phyloP scores from a whole-genome alignment of 2,888 invertebrate species.

The Rhorus exstirpatorius region DNA sequence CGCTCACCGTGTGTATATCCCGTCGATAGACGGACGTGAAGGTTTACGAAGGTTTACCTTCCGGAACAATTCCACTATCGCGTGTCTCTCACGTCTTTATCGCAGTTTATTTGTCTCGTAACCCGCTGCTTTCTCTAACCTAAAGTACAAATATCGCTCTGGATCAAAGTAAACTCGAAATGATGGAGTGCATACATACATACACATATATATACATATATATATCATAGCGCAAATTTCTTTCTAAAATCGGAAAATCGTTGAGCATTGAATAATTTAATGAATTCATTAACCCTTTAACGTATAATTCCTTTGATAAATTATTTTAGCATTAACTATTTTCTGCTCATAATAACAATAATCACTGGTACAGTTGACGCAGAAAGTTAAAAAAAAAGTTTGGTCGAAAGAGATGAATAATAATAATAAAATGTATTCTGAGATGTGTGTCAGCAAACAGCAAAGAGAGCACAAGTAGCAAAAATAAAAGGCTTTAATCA shows the following conservation, averaged over 20 bases:
- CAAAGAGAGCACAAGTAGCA: too few relatives aligned
- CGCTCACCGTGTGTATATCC: conserved; percentile 2
- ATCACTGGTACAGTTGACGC: too few relatives aligned
- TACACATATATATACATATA: background rate
- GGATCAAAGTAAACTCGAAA: conserved; percentile 31
- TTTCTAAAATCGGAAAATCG: too few relatives aligned
- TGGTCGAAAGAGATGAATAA: background rate
- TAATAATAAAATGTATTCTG: background rate
- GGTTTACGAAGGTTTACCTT: conserved; percentile 60
- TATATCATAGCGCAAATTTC: too few relatives aligned
- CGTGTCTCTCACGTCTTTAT: conserved; percentile 59
- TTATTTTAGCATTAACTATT: too few relatives aligned
- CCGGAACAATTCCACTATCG: conserved; percentile 59
- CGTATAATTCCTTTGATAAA: too few relatives aligned
- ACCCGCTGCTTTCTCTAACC: conserved; percentile 46
- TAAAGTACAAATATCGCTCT: conserved; percentile 42
- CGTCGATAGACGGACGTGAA: conserved; percentile 19
- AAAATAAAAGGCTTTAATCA: too few relatives aligned
- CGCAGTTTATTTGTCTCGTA: conserved; percentile 63
- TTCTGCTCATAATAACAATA: background rate
- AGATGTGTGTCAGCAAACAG: background rate
- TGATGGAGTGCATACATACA: background rate
- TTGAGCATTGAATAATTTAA: too few relatives aligned
- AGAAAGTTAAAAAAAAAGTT: background rate
- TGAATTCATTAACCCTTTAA: too few relatives aligned